Evolutionary conservation across 1,140 invertebrate genomes (phyloP), one percentile per base, ranked within the genome.

Genomic region (Artemia franciscana): DNA sequence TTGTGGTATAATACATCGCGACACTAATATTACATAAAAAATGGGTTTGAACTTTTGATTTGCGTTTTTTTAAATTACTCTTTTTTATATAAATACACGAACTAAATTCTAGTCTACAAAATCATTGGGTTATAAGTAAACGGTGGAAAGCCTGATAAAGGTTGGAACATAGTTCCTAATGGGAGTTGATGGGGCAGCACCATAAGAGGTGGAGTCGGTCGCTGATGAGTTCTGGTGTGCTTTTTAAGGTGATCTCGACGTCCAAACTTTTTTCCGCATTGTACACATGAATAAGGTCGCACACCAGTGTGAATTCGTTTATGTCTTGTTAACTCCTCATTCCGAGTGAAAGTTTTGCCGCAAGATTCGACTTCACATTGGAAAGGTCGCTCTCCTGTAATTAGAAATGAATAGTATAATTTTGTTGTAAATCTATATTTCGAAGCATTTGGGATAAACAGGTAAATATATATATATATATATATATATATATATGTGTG

Each of bases 301-400:
- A 86, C 72, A 1, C 86, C 86, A 0, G 85, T 85, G 71, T 95
- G 91, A 60, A 94, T 95, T 61, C 88, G 78, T 67, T 86, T 85
- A 73, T 95, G 91, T 24, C 90, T 77, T 0, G 90, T 93, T 51
- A 94, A 73, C 70, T 95, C 90, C 73, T 94, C 90, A 72, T 94
- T 95, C 64, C 90, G 78, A 0, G 90, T 91, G 69, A 95, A 95
- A 0, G 84, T 84, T 71, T 92, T 92, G 0, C 83, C 85, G 68
- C 91, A 94, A 57, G 81, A 80, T 57, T 83, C 79, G 26, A 82
- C 79, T 57, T 90, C 85, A 70, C 90, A 94, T 66, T 84, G 83
- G 71, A 84, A 92, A 0, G 89, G 89, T 58, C 87, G 74, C 71
- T 91, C 88, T 3, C 85, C 85, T 86, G 70, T 21, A 73, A 74